Evolutionary conservation across 2,113 vertebrate genomes (phyloP), one percentile per base, ranked within the genome.

Genomic region (Atrichornis clamosus): DNA sequence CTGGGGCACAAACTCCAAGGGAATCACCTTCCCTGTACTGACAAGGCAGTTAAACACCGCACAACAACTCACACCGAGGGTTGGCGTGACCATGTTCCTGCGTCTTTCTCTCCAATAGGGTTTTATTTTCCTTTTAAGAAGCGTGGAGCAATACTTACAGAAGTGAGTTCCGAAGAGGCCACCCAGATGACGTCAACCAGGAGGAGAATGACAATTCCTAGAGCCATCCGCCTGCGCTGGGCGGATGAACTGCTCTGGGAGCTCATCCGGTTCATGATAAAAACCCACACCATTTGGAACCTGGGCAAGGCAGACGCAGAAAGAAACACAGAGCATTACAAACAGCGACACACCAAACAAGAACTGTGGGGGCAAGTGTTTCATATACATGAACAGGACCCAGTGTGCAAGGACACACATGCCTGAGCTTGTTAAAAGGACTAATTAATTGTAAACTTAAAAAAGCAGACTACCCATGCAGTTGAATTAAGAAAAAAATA

Each of bases 111-210:
- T 62, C 32, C 67, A 53, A 42, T 0, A 50, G 28, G 33, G 20
- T 6, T 87, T 76, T 46, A 26, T 41, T 41, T 87, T 41, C 47
- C 32, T 58, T 75, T 81, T 70, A 39, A 75, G 35, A 37, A 39
- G 26, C 13, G 52, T 11, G 35, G 20, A 63, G 63, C 23, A 91
- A n/a, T 83, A 97, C 99, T 97, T 98, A 99, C 99, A n/a, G 99
- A 98, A 72, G 99, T 99, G 53, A 99, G 98, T 85, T 99, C 99
- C 6, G 99, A 99, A 33, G 99, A 99, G 27, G 98, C 99, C 9
- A 99, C 99, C 99, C 99, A 99, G 93, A 99, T 99, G 75, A 99
- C 98, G 20, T 99, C 99, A 80, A 99, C 99, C 32, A 99, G 98
- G 74, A 99, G 98, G 58, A 99, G 98, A 94, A 99, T 98, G 72